Percentiles rank a stretch among this genome's conserved stretches.
These are phyloP conservation scores for Acanthoscelides obtectus DNA, from an alignment of 2,888 invertebrate genomes.

Conservation along the genomic window DNA sequence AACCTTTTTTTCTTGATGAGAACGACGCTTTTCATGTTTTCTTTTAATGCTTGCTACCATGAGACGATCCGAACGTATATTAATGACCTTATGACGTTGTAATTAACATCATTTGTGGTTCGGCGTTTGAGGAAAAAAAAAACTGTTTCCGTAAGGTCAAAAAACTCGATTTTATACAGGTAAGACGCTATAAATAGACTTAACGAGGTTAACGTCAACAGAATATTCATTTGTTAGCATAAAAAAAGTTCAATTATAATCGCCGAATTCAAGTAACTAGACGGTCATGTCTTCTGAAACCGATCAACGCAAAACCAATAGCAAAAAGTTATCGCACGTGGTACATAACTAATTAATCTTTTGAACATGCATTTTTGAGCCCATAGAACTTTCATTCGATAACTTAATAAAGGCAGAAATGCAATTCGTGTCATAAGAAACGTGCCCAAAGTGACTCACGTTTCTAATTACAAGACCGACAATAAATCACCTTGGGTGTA, in stretches of 20 bases:
- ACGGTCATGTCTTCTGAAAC: background rate
- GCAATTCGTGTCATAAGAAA: no score
- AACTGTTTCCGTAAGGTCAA: background rate
- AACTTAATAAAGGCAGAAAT: no score
- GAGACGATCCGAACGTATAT: background rate
- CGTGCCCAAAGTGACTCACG: background rate
- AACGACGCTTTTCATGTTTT: background rate
- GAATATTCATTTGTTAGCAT: background rate
- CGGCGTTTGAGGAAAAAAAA: background rate
- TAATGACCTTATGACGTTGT: background rate
- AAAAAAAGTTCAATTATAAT: background rate
- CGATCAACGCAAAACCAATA: background rate
- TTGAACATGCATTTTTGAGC: no score
- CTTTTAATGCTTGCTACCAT: background rate
- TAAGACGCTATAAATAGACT: background rate
- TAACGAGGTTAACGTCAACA: background rate
- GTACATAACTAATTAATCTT: no score
- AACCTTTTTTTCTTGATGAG: background rate
- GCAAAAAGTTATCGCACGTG: no score
- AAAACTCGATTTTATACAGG: background rate
- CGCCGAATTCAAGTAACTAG: background rate
- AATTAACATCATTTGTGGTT: background rate
- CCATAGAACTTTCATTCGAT: no score
- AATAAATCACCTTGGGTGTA: background rate
- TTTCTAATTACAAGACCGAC: background rate